Percentiles rank a stretch among this genome's conserved stretches.
Evolutionary conservation across 2,888 invertebrate genomes (phyloP).

Genomic region (Polietes domitor): DNA sequence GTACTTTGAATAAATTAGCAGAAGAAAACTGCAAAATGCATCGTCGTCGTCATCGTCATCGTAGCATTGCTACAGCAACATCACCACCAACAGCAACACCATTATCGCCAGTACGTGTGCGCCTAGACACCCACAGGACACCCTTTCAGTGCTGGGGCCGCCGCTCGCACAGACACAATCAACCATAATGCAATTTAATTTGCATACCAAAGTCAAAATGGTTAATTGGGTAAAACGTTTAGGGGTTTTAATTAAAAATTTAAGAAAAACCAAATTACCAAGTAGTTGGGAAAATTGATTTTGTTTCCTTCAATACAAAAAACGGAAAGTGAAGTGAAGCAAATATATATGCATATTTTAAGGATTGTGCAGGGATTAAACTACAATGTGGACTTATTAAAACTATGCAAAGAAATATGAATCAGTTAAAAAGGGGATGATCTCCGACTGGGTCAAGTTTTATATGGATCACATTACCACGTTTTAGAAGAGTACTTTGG

Average conservation of each 20-base stretch:
- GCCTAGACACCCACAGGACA: neutral
- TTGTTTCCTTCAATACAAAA: neutral
- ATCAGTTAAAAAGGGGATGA: no score
- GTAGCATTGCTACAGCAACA: conserved; percentile 34
- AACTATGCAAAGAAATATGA: no score
- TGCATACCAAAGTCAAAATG: conserved; percentile 68
- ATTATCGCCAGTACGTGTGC: neutral
- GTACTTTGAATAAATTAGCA: conserved; percentile 55
- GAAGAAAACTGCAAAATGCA: conserved; percentile 65
- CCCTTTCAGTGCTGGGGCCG: neutral
- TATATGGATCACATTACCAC: no score
- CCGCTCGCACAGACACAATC: conserved; percentile 42
- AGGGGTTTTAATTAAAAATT: conserved; percentile 67
- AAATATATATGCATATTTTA: conserved; percentile 10
- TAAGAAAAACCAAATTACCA: conserved; percentile 43
- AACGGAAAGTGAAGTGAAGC: neutral
- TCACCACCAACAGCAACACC: conserved; percentile 6
- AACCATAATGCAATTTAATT: conserved; percentile 67
- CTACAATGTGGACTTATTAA: no score
- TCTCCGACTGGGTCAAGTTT: no score
- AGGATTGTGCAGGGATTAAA: no score
- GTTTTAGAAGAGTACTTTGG: no score
- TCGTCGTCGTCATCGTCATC: no score
- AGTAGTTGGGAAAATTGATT: conserved; percentile 22
- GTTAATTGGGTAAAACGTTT: conserved; percentile 68